These are phyloP conservation scores for Excalfactoria chinensis DNA, from an alignment of 2,113 vertebrate species.

Conservation along the genomic window DNA sequence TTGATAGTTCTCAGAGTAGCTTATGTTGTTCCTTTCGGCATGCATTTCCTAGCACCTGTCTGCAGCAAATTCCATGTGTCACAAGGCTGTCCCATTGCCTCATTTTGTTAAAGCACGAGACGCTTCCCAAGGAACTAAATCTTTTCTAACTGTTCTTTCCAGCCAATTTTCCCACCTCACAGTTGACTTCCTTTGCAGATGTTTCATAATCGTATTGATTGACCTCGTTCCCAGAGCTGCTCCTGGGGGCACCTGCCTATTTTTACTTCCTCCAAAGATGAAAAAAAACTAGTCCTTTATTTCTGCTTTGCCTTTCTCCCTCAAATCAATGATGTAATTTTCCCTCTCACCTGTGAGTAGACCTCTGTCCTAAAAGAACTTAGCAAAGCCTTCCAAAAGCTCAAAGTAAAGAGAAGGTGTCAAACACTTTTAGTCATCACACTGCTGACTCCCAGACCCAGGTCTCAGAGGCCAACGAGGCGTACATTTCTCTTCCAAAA, in stretches of 20 bases:
- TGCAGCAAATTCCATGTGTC: conserved; percentile 3
- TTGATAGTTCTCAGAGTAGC: background rate
- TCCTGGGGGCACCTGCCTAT: conserved; percentile 20
- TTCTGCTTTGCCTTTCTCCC: conserved; percentile 36
- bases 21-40: conserved; percentile 26
- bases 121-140: background rate
- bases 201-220: conserved; percentile 39
- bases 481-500: background rate
- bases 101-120: background rate
- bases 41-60: conserved; percentile 9
- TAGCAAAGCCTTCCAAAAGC: conserved; percentile 11
- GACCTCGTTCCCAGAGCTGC: background rate
- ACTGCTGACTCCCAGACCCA: background rate
- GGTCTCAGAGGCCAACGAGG: background rate
- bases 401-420: background rate
- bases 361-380: background rate
- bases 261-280: conserved; percentile 45
- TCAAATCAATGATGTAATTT: conserved; percentile 46
- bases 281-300: background rate
- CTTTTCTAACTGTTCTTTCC: conserved; percentile 9
- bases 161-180: conserved; percentile 21
- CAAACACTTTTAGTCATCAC: background rate
- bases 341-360: background rate
- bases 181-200: background rate
- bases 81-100: background rate